These are phyloP conservation scores for Ceratina australensis DNA, from an alignment of 1,140 invertebrate genomes.

Conservation along the genomic window DNA sequence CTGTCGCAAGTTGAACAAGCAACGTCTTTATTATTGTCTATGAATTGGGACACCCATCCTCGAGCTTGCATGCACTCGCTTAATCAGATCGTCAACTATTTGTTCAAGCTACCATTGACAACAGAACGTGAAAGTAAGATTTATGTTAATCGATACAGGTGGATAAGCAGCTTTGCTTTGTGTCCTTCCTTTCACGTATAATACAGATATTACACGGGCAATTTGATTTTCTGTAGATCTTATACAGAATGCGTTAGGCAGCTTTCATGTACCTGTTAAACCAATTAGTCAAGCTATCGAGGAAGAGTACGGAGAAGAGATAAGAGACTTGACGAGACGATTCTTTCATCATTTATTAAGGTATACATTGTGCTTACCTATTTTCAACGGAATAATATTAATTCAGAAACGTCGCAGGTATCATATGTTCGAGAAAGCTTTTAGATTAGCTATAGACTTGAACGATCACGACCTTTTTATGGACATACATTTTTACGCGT, in stretches of 20 bases:
- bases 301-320: constrained; percentile 86
- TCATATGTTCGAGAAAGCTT: constrained; percentile 90
- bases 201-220: background rate
- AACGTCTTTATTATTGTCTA: constrained; percentile 83
- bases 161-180: no score
- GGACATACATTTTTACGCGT: constrained; percentile 91
- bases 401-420: constrained; percentile 80
- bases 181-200: background rate
- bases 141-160: no score
- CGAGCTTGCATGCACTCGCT: constrained; percentile 84
- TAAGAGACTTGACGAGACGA: constrained; percentile 86
- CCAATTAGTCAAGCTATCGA: constrained; percentile 85
- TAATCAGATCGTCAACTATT: constrained; percentile 86
- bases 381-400: constrained; percentile 11
- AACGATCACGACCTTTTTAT: constrained; percentile 90
- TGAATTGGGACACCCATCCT: constrained; percentile 88
- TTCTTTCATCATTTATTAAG: constrained; percentile 90
- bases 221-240: constrained; percentile 73
- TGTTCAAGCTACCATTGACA: constrained; percentile 84
- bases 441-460: constrained; percentile 91
- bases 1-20: constrained; percentile 84
- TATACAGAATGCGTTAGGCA: constrained; percentile 86
- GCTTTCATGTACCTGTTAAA: constrained; percentile 84
- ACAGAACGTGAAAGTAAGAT: constrained; percentile 82
- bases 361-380: constrained; percentile 72